phyloP scores from a whole-genome alignment of 2,113 vertebrate genomes.

The Elephantulus edwardii region DNA sequence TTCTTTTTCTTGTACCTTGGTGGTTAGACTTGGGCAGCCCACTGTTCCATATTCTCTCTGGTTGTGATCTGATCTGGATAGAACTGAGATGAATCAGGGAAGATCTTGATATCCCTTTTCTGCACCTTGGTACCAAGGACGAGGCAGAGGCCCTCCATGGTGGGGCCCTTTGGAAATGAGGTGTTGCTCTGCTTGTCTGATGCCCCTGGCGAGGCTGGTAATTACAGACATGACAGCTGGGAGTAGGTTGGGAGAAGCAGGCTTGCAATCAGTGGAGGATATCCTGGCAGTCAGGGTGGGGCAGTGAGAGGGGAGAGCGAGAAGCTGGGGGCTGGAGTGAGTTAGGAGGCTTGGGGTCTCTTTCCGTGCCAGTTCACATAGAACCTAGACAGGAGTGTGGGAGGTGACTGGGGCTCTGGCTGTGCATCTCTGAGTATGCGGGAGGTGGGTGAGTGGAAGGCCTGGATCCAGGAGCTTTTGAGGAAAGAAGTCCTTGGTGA shows the following conservation, averaged over 20 bases:
- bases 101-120: neutral
- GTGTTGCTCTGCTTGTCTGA: neutral
- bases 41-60: neutral
- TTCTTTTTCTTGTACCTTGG: neutral
- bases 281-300: conserved; percentile 64
- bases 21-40: neutral
- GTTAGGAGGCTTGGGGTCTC: neutral
- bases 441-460: neutral
- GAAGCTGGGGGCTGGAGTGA: conserved; percentile 13
- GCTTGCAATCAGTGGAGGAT: conserved; percentile 41
- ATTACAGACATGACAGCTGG: conserved; percentile 72
- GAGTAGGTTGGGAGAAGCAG: conserved; percentile 43
- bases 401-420: neutral
- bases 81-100: neutral
- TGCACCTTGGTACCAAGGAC: neutral
- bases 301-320: conserved; percentile 13
- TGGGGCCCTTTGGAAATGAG: conserved; percentile 59
- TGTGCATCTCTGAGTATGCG: neutral
- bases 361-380: neutral
- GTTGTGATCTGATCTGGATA: neutral
- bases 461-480: neutral
- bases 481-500: neutral
- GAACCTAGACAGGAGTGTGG: neutral
- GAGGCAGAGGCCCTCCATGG: conserved; percentile 7
- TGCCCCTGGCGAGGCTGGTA: conserved; percentile 65